Base-by-base conservation (phyloP, 2,113 vertebrate genomes). In the Callaeas wilsoni region DNA sequence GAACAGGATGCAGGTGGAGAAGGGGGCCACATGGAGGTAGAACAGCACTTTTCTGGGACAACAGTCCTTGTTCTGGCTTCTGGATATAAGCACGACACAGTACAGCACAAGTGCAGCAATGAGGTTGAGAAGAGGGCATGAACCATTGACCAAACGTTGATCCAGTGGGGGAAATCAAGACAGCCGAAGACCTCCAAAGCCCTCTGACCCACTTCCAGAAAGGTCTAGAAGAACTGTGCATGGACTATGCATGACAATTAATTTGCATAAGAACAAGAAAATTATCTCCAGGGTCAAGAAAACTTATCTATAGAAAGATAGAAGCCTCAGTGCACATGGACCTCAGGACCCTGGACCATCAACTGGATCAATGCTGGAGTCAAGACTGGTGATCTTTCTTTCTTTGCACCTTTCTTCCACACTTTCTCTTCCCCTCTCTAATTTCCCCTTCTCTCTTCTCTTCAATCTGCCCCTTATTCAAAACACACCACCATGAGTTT, bases 241-340 rank as follows among this genome's bases (percentile, higher is more conserved):
- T 23, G 27, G 37, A 52, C 27, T 27, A 21, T 12, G 22, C 17
- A 37, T 12, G 26, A 26, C 18, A 52, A 59, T 30, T 50, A 50
- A 68, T 52, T 87, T 77, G 37, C 27, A 68, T 1, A 33, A 52
- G 5, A 60, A 7, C 22, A 37, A 44, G 46, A 69, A 52, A 52
- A 18, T 27, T 59, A 44, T 27, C 17, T 59, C 37, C 55, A 69
- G 53, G 14, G 18, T 44, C 2, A 4, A 16, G 23, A 33, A 52
- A 44, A 60, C 20, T 50, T 59, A 37, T 27, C 27, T 32, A 22
- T 15, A 30, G 17, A 68, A 33, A 44, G 21, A 14, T 7, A 27
- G 12, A 50, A 59, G 17, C 37, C 27, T 59, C 17, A 44, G 37
- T 37, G 46, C 32, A 60, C 4, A 2, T 27, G 21, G 0, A 0